Conservation (phyloP, 2,113 vertebrate genomes). For the Mungos mungo region DNA sequence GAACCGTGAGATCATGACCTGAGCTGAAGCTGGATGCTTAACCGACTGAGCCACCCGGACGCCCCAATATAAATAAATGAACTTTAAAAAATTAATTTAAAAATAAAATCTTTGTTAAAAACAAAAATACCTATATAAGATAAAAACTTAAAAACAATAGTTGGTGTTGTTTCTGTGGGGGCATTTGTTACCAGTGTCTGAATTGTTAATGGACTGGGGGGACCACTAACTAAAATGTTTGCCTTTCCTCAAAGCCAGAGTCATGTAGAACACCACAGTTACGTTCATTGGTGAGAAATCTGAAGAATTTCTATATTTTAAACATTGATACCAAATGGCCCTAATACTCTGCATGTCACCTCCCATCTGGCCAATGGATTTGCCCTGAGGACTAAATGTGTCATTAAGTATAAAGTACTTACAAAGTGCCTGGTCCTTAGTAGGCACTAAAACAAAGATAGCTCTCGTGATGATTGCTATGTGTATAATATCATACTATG, state of each 20-base stretch:
- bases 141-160: neutral
- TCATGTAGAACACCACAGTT: neutral
- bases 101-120: neutral
- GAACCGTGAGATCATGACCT: too few relatives aligned
- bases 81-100: too few relatives aligned
- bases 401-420: neutral
- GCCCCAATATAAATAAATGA: too few relatives aligned
- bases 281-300: neutral
- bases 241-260: neutral
- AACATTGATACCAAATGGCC: neutral
- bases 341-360: neutral
- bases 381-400: neutral
- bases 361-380: neutral
- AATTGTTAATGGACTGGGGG: neutral
- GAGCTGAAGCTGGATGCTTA: too few relatives aligned
- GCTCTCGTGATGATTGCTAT: neutral
- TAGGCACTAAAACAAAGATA: neutral
- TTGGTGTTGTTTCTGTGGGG: neutral
- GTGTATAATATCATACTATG: too few relatives aligned
- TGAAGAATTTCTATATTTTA: constrained; percentile 1
- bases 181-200: neutral
- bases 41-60: too few relatives aligned
- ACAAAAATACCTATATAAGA: neutral
- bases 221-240: neutral
- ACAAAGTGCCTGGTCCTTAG: neutral